These are phyloP conservation scores for Limnothrissa miodon DNA, from an alignment of 2,113 vertebrate genomes.

Conservation along the genomic window DNA sequence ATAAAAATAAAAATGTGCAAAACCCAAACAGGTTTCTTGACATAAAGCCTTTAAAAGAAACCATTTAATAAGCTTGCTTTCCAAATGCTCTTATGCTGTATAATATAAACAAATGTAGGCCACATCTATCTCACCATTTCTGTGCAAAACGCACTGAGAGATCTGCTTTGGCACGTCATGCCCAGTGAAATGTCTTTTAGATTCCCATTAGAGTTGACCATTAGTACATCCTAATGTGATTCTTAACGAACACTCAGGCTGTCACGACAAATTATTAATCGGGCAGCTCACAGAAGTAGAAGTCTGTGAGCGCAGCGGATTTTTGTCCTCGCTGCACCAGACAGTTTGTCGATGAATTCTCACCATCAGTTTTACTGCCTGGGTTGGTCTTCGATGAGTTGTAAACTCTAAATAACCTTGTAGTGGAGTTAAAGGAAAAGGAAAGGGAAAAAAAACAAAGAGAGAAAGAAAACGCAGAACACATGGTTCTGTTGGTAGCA, in stretches of 20 bases:
- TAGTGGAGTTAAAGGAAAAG: background rate
- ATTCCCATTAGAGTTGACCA: background rate
- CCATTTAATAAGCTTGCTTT: background rate
- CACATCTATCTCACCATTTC: background rate
- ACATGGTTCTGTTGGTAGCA: background rate
- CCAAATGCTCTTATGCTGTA: background rate
- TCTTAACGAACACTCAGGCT: background rate
- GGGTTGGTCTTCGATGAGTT: background rate
- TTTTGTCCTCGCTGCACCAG: background rate
- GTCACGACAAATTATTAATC: constrained; percentile 3
- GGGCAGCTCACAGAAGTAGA: background rate
- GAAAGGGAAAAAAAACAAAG: no score
- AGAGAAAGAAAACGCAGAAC: background rate
- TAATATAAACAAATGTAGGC: background rate
- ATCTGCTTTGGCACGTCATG: background rate
- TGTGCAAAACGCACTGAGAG: background rate
- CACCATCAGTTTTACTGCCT: constrained; percentile 17
- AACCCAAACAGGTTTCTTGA: background rate
- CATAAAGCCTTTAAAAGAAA: background rate
- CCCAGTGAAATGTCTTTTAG: background rate
- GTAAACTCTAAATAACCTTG: constrained; percentile 5
- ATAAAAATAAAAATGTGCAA: background rate
- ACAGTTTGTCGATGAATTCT: constrained; percentile 13
- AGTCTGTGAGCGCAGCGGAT: background rate
- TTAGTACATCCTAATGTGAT: background rate